phyloP scores from a whole-genome alignment of 1,140 invertebrate genomes.

The Paracyclopina nana region DNA sequence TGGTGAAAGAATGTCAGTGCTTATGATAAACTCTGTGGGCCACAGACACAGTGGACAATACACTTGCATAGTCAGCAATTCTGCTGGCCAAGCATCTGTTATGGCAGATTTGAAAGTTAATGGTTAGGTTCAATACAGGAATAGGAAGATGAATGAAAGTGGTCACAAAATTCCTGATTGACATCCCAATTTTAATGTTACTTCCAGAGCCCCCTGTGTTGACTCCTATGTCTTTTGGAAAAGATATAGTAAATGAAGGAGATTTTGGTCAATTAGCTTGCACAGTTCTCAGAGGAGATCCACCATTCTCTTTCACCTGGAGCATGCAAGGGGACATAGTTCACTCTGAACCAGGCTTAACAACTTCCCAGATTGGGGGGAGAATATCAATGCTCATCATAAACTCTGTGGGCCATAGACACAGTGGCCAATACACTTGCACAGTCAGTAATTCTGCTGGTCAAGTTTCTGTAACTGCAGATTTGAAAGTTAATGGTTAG shows the following conservation, averaged over 20 bases:
- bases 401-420: constrained; percentile 25
- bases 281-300: constrained; percentile 19
- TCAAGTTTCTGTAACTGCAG: constrained; percentile 35
- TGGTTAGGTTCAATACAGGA: constrained; percentile 28
- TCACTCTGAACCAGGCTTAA: neutral
- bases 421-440: constrained; percentile 43
- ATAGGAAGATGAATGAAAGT: constrained; percentile 1
- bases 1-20: constrained; percentile 15
- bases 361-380: constrained; percentile 13
- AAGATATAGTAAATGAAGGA: constrained; percentile 46
- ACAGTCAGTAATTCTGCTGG: constrained; percentile 43
- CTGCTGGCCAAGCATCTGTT: constrained; percentile 37
- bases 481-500: constrained; percentile 47
- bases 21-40: constrained; percentile 35
- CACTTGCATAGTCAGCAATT: constrained; percentile 47
- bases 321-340: constrained; percentile 10
- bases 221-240: constrained; percentile 23
- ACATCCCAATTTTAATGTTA: neutral
- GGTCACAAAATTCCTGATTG: constrained; percentile 1
- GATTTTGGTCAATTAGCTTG: constrained; percentile 30
- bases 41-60: constrained; percentile 31
- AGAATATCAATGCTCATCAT: constrained; percentile 32
- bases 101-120: constrained; percentile 44
- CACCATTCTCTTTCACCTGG: constrained; percentile 19
- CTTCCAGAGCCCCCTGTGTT: constrained; percentile 13